Conservation (phyloP, 2,888 invertebrate species). For the Polylopha cassiicola region DNA sequence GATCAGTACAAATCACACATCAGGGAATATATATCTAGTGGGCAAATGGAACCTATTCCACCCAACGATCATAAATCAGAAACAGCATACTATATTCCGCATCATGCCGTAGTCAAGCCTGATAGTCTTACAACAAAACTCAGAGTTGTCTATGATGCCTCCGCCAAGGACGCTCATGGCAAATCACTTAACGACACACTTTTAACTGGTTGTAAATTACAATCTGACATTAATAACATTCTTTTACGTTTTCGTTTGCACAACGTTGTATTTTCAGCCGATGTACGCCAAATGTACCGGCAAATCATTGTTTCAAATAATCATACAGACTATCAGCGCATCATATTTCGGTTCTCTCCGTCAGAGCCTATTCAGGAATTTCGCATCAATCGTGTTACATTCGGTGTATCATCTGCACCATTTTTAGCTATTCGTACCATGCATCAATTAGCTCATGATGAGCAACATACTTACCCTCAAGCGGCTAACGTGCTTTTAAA, state of each 20-base stretch:
- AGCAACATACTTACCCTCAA: slow-evolving; percentile 6
- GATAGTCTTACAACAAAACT: slow-evolving; percentile 22
- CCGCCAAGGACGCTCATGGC: slow-evolving; percentile 21
- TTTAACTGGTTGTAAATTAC: slow-evolving; percentile 22
- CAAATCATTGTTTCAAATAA: too few species aligned
- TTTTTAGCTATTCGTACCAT: slow-evolving; percentile 24
- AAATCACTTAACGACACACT: slow-evolving; percentile 24
- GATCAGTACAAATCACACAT: slow-evolving; percentile 7
- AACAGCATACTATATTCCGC: slow-evolving; percentile 9
- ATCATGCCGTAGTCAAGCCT: slow-evolving; percentile 13
- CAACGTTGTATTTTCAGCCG: slow-evolving; percentile 16
- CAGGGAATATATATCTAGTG: not conserved
- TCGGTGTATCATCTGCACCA: too few species aligned
- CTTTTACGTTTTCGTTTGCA: slow-evolving; percentile 22
- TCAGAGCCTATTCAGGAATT: too few species aligned
- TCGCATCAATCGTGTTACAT: too few species aligned
- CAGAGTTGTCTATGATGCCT: slow-evolving; percentile 24
- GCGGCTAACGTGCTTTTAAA: slow-evolving; percentile 8
- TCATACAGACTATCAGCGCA: too few species aligned
- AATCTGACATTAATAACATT: slow-evolving; percentile 21
- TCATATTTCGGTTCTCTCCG: too few species aligned
- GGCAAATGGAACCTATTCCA: slow-evolving; percentile 9
- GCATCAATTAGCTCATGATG: slow-evolving; percentile 20
- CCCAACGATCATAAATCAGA: not conserved
- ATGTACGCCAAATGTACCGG: slow-evolving; percentile 24